A percentile compares a stretch with the other conserved stretches of the same genome.
These are phyloP conservation scores for Cnemophilus loriae DNA, from an alignment of 2,113 vertebrate genomes.

Conservation along the genomic window DNA sequence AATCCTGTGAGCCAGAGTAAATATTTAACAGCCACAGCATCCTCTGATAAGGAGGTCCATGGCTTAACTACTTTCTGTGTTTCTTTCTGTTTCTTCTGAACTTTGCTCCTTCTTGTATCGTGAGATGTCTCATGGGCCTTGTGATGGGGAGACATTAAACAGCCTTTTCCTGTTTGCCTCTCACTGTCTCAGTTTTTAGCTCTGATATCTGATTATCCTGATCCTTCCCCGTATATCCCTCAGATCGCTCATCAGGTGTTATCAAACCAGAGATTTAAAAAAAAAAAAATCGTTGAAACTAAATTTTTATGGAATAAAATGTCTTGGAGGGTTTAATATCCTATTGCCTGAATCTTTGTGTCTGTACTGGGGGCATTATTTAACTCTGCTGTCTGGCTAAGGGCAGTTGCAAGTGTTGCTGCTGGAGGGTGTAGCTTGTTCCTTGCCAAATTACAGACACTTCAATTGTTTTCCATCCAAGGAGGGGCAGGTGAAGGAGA, in stretches of 20 bases:
- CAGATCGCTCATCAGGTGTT: accelerated
- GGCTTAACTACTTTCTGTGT: not conserved
- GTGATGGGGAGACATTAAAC: not conserved
- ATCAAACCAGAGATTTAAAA: not conserved
- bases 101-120: not conserved
- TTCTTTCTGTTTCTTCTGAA: constrained; percentile 23
- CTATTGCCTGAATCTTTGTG: not conserved
- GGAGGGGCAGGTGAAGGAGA: not conserved
- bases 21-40: constrained; percentile 1
- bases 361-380: not conserved
- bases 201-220: not conserved
- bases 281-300: not conserved
- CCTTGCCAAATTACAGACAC: not conserved
- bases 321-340: not conserved
- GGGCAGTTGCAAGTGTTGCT: not conserved
- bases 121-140: not conserved
- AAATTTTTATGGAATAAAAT: not conserved
- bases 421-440: not conserved
- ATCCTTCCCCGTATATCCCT: not conserved
- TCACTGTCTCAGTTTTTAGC: not conserved
- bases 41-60: constrained; percentile 25
- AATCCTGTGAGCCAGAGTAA: not conserved
- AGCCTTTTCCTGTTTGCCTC: not conserved
- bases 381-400: not conserved
- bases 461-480: not conserved